These are phyloP conservation scores for Craniophora ligustri DNA, from an alignment of 2,888 invertebrate species.

Conservation along the genomic window DNA sequence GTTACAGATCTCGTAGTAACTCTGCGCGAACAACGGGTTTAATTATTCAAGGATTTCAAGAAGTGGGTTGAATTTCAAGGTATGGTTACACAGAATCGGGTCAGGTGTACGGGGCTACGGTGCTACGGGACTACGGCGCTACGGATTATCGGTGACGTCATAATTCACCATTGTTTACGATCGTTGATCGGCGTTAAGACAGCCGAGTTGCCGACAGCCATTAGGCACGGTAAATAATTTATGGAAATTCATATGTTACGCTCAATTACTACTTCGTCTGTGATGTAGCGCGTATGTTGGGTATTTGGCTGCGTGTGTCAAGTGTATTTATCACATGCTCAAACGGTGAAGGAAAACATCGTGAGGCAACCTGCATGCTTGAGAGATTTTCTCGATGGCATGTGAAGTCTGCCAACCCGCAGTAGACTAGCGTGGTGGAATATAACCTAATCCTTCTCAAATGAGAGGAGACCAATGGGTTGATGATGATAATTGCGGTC, in stretches of 20 bases:
- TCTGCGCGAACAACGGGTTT: constrained; percentile 51
- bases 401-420: too few relatives aligned
- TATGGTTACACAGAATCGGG: constrained; percentile 50
- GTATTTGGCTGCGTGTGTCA: constrained; percentile 14
- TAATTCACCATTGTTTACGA: constrained; percentile 28
- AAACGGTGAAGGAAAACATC: too few relatives aligned
- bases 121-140: constrained; percentile 21
- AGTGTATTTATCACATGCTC: too few relatives aligned
- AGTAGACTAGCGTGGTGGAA: too few relatives aligned
- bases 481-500: too few relatives aligned
- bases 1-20: constrained; percentile 45
- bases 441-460: too few relatives aligned
- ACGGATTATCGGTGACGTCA: constrained; percentile 35
- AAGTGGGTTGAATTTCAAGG: too few relatives aligned
- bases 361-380: too few relatives aligned
- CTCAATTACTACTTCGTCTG: constrained; percentile 6
- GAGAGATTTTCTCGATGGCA: too few relatives aligned
- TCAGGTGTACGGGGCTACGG: constrained; percentile 38
- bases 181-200: constrained; percentile 3
- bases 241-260: constrained; percentile 24
- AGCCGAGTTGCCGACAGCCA: constrained; percentile 11
- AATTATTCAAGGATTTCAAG: constrained; percentile 56
- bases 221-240: constrained; percentile 24
- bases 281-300: neutral
- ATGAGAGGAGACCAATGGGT: too few relatives aligned